A percentile compares a stretch with the other conserved stretches of the same genome.
Evolutionary conservation across 2,113 vertebrate species (phyloP).

Genomic region (Gasterosteus aculeatus): DNA sequence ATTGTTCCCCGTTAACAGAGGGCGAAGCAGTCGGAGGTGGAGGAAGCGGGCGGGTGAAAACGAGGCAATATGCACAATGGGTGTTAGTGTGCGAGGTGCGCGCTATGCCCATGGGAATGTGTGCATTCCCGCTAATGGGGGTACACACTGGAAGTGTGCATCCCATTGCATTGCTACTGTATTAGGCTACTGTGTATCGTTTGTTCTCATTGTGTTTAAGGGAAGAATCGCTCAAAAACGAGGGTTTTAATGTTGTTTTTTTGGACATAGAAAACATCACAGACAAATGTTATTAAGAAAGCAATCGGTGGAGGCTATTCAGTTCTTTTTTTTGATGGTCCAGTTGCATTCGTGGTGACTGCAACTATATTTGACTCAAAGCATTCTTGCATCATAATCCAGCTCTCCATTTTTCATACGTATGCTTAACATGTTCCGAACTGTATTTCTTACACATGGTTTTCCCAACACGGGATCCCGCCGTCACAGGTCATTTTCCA

Average conservation of each 20-base stretch:
- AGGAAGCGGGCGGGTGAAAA: constrained; percentile 59
- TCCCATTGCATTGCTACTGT: neutral
- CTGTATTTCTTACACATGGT: neutral
- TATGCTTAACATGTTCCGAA: neutral
- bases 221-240: neutral
- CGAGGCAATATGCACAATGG: constrained; percentile 56
- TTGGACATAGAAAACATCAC: neutral
- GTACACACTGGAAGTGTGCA: neutral
- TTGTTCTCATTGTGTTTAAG: neutral
- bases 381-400: neutral
- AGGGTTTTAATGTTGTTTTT: neutral
- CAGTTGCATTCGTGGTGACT: constrained; percentile 26
- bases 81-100: constrained; percentile 41
- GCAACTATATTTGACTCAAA: neutral
- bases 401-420: neutral
- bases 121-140: neutral
- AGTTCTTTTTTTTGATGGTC: constrained; percentile 36
- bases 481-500: neutral
- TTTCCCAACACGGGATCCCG: neutral
- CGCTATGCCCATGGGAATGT: neutral
- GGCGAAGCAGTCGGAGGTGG: constrained; percentile 1
- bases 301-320: neutral
- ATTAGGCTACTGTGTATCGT: neutral
- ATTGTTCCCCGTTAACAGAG: constrained; percentile 62
- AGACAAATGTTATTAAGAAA: neutral